Evolutionary conservation across 2,797 vertebrate species (phyloP).

Genomic region (Apogon hyalosoma): DNA sequence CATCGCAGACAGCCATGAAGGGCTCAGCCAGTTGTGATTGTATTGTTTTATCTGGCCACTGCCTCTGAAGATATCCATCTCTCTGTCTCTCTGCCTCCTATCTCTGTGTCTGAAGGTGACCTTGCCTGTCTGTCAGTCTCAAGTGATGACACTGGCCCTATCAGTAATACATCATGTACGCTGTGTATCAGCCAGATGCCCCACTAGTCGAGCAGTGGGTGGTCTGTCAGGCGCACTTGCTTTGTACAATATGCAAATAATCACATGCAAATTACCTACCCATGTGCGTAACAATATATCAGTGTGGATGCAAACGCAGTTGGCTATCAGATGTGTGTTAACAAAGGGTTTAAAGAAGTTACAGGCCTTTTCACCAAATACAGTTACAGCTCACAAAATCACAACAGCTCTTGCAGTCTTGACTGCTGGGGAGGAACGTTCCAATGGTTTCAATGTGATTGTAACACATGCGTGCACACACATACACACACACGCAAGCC

Average conservation of each 20-base stretch:
- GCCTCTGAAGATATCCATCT: conserved; percentile 68
- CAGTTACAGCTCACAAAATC: conserved; percentile 43
- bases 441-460: conserved; percentile 50
- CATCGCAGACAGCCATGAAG: conserved; percentile 25
- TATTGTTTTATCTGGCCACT: conserved; percentile 67
- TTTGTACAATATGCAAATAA: conserved; percentile 79
- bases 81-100: conserved; percentile 16
- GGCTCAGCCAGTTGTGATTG: conserved; percentile 54
- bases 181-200: conserved; percentile 73
- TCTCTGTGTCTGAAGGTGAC: conserved; percentile 77
- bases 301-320: conserved; percentile 61
- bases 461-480: conserved; percentile 22
- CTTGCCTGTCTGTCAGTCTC: conserved; percentile 74
- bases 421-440: conserved; percentile 40
- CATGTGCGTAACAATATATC: conserved; percentile 56
- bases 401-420: conserved; percentile 42
- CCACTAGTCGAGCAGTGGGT: conserved; percentile 67
- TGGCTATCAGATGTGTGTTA: conserved; percentile 30
- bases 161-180: conserved; percentile 78
- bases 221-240: conserved; percentile 69
- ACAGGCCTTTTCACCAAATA: conserved; percentile 33
- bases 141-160: conserved; percentile 69
- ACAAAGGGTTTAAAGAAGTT: conserved; percentile 48
- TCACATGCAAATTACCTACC: conserved; percentile 76
- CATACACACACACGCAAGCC: conserved; percentile 44